Conservation (phyloP, 2,888 invertebrate genomes). For the Temnothorax rugatulus region DNA sequence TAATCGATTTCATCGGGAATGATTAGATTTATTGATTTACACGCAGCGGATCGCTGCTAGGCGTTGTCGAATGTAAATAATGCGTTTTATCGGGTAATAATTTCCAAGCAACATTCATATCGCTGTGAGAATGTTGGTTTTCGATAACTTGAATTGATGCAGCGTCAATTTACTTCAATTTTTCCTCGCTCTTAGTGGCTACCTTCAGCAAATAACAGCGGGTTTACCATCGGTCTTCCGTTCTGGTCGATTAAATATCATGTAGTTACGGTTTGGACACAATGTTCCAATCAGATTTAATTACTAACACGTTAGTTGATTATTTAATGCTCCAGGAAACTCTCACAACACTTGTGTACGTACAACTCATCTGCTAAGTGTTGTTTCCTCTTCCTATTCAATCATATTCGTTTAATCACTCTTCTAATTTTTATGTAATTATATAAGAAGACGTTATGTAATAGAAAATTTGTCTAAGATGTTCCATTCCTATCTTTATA, state of each 20-base stretch:
- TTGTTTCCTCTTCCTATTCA: not conserved
- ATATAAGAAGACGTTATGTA: not conserved
- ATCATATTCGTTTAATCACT: not conserved
- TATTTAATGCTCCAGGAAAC: not conserved
- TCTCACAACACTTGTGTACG: not conserved
- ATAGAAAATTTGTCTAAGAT: not conserved
- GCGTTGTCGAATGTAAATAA: conserved; percentile 40
- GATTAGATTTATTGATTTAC: conserved; percentile 30
- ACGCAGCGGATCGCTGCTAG: not conserved
- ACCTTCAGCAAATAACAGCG: conserved; percentile 33
- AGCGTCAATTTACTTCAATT: conserved; percentile 9
- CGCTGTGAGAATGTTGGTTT: conserved; percentile 15
- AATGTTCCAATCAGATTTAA: conserved; percentile 18
- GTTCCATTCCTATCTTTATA: not conserved
- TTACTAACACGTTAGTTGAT: not conserved
- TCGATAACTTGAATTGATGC: conserved; percentile 24
- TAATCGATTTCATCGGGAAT: conserved; percentile 14
- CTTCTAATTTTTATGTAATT: not conserved
- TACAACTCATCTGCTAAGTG: not conserved
- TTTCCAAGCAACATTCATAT: conserved; percentile 43
- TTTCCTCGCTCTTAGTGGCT: conserved; percentile 9
- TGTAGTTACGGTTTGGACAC: not conserved
- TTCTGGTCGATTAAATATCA: conserved; percentile 30
- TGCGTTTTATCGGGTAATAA: conserved; percentile 33
- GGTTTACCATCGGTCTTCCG: conserved; percentile 1